Evolutionary conservation across 2,113 vertebrate genomes (phyloP).

Genomic region (Centropristis striata): DNA sequence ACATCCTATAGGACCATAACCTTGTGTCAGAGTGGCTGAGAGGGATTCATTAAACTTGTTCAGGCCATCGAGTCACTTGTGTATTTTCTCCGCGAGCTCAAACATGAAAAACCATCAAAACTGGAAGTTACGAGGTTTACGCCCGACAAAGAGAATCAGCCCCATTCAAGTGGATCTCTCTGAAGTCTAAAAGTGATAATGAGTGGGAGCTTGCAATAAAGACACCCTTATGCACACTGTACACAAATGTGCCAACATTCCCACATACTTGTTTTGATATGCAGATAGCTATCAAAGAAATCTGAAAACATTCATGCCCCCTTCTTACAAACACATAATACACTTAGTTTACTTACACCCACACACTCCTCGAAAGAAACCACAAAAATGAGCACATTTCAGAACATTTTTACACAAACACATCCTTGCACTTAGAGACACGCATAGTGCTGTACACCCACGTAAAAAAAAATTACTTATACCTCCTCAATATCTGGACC

Average conservation of each 20-base stretch:
- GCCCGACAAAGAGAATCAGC: constrained; percentile 35
- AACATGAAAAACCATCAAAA: constrained; percentile 37
- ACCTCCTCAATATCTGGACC: constrained; percentile 80
- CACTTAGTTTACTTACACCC: constrained; percentile 71
- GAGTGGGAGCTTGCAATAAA: constrained; percentile 77
- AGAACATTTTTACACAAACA: constrained; percentile 65
- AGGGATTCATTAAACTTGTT: constrained; percentile 26
- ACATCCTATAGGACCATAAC: constrained; percentile 61
- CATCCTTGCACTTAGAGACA: constrained; percentile 50
- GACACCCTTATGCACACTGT: constrained; percentile 70
- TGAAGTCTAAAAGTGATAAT: constrained; percentile 75
- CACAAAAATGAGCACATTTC: constrained; percentile 59
- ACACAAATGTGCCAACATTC: constrained; percentile 72
- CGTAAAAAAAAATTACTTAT: constrained; percentile 69
- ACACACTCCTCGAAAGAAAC: constrained; percentile 68
- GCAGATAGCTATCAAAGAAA: constrained; percentile 75
- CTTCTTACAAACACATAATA: constrained; percentile 75
- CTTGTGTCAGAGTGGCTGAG: constrained; percentile 38
- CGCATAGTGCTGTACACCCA: constrained; percentile 61
- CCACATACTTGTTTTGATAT: constrained; percentile 81
- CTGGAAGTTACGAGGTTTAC: constrained; percentile 44
- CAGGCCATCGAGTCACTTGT: constrained; percentile 17
- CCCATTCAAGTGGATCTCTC: constrained; percentile 60
- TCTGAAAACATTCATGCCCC: constrained; percentile 77
- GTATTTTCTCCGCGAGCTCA: constrained; percentile 24